These are phyloP conservation scores for Cerastis rubricosa DNA, from an alignment of 2,888 invertebrate genomes.

Conservation along the genomic window DNA sequence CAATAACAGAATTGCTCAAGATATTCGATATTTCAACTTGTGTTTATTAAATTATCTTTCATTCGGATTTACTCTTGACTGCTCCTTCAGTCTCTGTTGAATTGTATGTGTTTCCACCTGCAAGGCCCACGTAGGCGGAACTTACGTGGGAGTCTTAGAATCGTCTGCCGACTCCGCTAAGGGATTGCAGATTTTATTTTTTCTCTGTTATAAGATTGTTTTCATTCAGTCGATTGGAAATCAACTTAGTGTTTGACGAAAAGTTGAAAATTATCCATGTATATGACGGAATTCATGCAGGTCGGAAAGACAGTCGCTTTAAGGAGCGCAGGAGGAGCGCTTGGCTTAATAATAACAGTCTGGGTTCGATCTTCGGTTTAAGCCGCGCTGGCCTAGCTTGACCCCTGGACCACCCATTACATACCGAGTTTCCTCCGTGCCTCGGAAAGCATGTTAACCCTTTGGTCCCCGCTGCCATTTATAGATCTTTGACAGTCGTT, in stretches of 20 bases:
- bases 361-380: background rate
- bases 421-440: background rate
- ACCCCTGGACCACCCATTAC: background rate
- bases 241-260: background rate
- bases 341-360: background rate
- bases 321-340: background rate
- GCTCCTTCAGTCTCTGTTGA: slow-evolving; percentile 12
- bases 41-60: slow-evolving; percentile 18
- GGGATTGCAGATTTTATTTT: slow-evolving; percentile 30
- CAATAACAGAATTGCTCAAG: background rate
- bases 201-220: slow-evolving; percentile 6
- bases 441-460: background rate
- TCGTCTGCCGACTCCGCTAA: slow-evolving; percentile 19
- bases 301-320: background rate
- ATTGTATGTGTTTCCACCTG: slow-evolving; percentile 34
- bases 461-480: background rate
- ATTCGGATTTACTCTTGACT: background rate
- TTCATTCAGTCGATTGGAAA: background rate
- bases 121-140: slow-evolving; percentile 28
- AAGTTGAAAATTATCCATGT: background rate
- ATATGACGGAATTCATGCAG: background rate
- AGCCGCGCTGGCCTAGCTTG: background rate
- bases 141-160: slow-evolving; percentile 30
- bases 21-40: background rate
- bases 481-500: background rate